These are phyloP conservation scores for Cheilosia grossa DNA, from an alignment of 2,888 invertebrate species.

Conservation along the genomic window DNA sequence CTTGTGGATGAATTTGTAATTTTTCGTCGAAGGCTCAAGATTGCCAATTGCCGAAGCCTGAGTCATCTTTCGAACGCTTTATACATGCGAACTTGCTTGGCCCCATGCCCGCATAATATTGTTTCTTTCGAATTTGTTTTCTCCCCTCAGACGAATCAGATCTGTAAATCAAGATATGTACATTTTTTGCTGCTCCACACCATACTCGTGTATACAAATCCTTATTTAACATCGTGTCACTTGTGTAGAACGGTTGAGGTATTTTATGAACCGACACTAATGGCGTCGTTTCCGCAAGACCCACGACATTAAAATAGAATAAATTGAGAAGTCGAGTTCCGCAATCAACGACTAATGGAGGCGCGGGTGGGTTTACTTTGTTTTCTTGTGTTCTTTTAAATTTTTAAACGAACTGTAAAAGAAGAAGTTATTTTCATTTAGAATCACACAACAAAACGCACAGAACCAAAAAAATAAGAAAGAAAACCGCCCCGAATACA, in stretches of 20 bases:
- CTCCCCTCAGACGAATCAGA: conserved; percentile 23
- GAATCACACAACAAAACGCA: not conserved
- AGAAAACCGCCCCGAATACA: not conserved
- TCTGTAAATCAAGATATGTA: conserved; percentile 55
- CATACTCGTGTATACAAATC: conserved; percentile 44
- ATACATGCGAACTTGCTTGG: not conserved
- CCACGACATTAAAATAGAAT: conserved; percentile 47
- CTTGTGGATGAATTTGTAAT: conserved; percentile 54
- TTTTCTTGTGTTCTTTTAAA: conserved; percentile 34
- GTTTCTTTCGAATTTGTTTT: conserved; percentile 32
- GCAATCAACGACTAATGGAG: conserved; percentile 44
- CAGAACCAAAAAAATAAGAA: not conserved
- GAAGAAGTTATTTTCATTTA: conserved; percentile 63
- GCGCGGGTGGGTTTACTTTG: conserved; percentile 5
- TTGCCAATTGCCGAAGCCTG: not conserved
- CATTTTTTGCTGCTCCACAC: conserved; percentile 4
- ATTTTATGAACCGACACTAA: conserved; percentile 71
- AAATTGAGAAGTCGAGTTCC: conserved; percentile 55
- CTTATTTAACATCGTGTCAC: conserved; percentile 63
- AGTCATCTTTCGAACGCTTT: conserved; percentile 4
- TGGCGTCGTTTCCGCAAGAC: conserved; percentile 52
- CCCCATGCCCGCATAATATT: not conserved
- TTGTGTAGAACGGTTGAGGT: conserved; percentile 50
- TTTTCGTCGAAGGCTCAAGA: conserved; percentile 38
- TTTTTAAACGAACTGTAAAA: conserved; percentile 68